Conservation (phyloP, 2,797 vertebrate genomes). For the Pangasius larnaudii region DNA sequence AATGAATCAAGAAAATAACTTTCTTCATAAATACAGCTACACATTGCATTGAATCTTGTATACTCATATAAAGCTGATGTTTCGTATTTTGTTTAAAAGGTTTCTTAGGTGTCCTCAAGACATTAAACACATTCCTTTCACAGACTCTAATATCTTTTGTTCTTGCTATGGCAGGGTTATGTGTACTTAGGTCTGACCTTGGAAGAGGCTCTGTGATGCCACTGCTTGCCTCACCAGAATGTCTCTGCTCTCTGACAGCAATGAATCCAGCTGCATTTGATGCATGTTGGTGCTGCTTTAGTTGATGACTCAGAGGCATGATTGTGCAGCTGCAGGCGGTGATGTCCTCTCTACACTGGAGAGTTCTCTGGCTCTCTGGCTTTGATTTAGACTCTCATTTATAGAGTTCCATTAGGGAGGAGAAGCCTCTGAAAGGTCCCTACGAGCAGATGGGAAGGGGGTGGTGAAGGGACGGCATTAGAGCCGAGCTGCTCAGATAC, state of each 20-base stretch:
- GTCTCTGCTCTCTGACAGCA: slow-evolving; percentile 1
- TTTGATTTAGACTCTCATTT: slow-evolving; percentile 50
- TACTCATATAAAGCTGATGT: not conserved
- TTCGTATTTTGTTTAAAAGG: slow-evolving; percentile 19
- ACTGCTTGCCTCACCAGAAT: not conserved
- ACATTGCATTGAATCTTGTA: not conserved
- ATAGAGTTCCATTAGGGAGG: slow-evolving; percentile 49
- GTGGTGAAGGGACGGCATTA: slow-evolving; percentile 23
- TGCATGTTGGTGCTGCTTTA: slow-evolving; percentile 26
- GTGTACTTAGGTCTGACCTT: not conserved
- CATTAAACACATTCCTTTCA: not conserved
- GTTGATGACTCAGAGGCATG: slow-evolving; percentile 35
- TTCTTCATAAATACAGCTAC: not conserved
- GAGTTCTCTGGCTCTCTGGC: slow-evolving; percentile 45
- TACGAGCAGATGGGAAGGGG: slow-evolving; percentile 19
- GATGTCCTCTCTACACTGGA: slow-evolving; percentile 41
- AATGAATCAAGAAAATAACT: not conserved
- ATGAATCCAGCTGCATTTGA: slow-evolving; percentile 34
- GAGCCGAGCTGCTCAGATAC: slow-evolving; percentile 44
- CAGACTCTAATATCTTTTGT: slow-evolving; percentile 13
- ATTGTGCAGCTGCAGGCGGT: slow-evolving; percentile 46
- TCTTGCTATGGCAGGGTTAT: slow-evolving; percentile 26
- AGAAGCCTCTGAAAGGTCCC: slow-evolving; percentile 51
- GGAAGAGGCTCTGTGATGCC: not conserved
- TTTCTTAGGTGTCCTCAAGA: slow-evolving; percentile 11